These are phyloP conservation scores for Trichogramma pretiosum DNA, from an alignment of 1,140 invertebrate species.

Conservation along the genomic window DNA sequence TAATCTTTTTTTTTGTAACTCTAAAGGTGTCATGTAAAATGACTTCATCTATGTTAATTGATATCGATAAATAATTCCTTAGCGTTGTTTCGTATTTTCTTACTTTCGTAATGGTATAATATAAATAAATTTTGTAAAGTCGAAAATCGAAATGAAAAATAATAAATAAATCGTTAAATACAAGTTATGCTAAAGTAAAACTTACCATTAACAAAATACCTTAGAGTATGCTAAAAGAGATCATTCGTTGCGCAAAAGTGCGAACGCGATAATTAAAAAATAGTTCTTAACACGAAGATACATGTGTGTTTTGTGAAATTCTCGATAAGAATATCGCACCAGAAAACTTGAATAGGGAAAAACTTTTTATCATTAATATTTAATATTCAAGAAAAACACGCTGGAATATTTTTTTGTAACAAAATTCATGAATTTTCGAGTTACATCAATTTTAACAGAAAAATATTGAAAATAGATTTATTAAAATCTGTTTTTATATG, in stretches of 20 bases:
- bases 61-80: constrained; percentile 34
- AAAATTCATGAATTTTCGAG: constrained; percentile 6
- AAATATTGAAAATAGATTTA: background rate
- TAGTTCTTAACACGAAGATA: constrained; percentile 5
- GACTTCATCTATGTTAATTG: constrained; percentile 36
- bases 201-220: constrained; percentile 37
- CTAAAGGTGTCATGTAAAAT: too few species aligned
- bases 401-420: constrained; percentile 15
- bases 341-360: constrained; percentile 8
- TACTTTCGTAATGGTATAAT: constrained; percentile 45
- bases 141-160: constrained; percentile 24
- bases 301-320: constrained; percentile 10
- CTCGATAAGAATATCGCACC: constrained; percentile 7
- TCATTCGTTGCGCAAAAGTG: too few species aligned
- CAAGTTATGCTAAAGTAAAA: constrained; percentile 29
- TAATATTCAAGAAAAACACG: constrained; percentile 3
- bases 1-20: too few species aligned
- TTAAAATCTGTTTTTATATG: constrained; percentile 4
- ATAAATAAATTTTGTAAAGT: constrained; percentile 43
- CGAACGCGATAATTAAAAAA: too few species aligned
- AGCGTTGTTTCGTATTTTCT: constrained; percentile 46
- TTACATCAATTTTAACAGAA: constrained; percentile 17
- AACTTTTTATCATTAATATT: constrained; percentile 7
- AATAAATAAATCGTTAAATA: constrained; percentile 31
- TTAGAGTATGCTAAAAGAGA: too few species aligned